These are phyloP conservation scores for Lottia gigantea DNA, from an alignment of 2,888 invertebrate species.

Conservation along the genomic window DNA sequence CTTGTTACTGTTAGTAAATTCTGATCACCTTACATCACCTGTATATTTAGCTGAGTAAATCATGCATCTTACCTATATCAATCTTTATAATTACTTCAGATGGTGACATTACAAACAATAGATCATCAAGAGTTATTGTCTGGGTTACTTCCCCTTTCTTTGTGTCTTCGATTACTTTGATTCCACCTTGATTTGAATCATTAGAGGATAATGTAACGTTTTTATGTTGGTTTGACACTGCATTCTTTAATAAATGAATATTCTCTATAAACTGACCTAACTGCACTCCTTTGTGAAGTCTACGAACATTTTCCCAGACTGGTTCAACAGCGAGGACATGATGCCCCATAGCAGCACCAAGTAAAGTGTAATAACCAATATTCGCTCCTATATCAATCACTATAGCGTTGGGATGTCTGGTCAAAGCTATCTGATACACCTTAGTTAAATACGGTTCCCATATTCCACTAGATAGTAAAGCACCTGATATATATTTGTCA, in stretches of 20 bases:
- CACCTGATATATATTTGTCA: constrained; percentile 55
- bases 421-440: constrained; percentile 45
- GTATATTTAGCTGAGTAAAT: too few species aligned
- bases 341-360: constrained; percentile 56
- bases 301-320: constrained; percentile 35
- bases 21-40: too few species aligned
- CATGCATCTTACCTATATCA: constrained; percentile 54
- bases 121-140: constrained; percentile 46
- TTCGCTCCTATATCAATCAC: constrained; percentile 64
- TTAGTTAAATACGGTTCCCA: constrained; percentile 59
- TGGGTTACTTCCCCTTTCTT: constrained; percentile 17
- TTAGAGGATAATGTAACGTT: constrained; percentile 38
- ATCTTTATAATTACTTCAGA: constrained; percentile 48
- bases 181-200: constrained; percentile 55
- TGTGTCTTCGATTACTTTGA: constrained; percentile 32
- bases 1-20: too few species aligned
- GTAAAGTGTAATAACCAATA: constrained; percentile 47
- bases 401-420: constrained; percentile 35
- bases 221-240: constrained; percentile 43
- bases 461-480: constrained; percentile 45
- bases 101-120: constrained; percentile 36
- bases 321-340: constrained; percentile 64
- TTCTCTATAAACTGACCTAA: constrained; percentile 38
- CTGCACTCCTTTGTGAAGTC: constrained; percentile 39
- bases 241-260: constrained; percentile 47